Evolutionary conservation across 2,888 invertebrate genomes (phyloP), one percentile per base, ranked within the genome.

Genomic region (Phania funesta): DNA sequence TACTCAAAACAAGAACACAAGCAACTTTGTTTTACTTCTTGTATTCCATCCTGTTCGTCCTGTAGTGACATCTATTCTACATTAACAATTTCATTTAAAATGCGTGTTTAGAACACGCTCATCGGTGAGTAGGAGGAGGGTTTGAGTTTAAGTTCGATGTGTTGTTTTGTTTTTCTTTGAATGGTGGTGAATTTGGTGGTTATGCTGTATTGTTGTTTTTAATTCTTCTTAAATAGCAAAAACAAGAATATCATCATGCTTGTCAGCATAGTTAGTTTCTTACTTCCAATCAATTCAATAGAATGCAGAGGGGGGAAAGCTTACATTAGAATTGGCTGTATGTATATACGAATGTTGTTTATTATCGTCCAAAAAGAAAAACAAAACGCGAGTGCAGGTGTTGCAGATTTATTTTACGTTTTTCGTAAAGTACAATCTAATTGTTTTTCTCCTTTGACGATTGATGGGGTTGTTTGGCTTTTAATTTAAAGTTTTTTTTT

Each of bases 131-230:
- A 24, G 18, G 41, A 2, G 11, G 0, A 50, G 50, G 78, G 58
- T 58, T 58, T 50, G 48, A 48, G 16, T 35, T 75, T 68, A 64
- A 74, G 67, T 60, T 79, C 46, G 29, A 20, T 71, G 60, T 70
- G 56, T 70, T 78, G 68, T 82, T 64, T 74, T 74, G 64, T 65
- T 82, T 74, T 78, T 60, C 78, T 76, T 82, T 75, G 58, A 58
- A 75, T 82, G 78, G 82, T 82, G 82, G 82, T 82, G 78, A 78
- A 67, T 82, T 78, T 82, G 71, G 74, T 82, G 82, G 82, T 82
- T 78, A 82, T 82, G 78, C 78, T 74, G 41, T 58, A 35, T 73
- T 65, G 78, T 71, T 78, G 52, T 65, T 79, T 65, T 52, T 52
- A 76, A 68, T 52, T 29, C 22, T 52, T 44, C 29, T 32, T 60